These are phyloP conservation scores for Epinephelus cyanopodus DNA, from an alignment of 2,113 vertebrate genomes.

Conservation along the genomic window DNA sequence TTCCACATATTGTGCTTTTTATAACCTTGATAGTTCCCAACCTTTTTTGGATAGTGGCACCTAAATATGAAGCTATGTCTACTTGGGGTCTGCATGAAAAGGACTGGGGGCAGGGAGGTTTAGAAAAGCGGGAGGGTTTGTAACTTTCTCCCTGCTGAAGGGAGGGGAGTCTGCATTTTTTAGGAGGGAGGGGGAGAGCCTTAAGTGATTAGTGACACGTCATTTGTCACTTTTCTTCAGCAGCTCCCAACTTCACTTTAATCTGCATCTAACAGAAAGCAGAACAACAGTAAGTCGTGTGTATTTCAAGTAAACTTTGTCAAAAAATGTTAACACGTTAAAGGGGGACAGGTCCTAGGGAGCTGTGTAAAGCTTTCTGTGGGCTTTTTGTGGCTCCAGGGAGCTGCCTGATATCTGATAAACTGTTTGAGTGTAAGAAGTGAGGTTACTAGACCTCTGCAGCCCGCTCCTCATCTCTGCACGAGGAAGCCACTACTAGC, in stretches of 20 bases:
- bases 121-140: background rate
- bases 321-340: background rate
- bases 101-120: background rate
- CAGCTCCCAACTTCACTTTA: background rate
- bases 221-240: background rate
- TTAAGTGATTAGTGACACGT: background rate
- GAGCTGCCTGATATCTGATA: background rate
- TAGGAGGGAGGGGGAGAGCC: background rate
- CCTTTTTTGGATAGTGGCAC: background rate
- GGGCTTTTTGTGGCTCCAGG: too few relatives aligned
- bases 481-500: too few relatives aligned
- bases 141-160: background rate
- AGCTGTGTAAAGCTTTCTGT: too few relatives aligned
- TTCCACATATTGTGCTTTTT: background rate
- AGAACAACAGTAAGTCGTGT: background rate
- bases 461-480: too few relatives aligned
- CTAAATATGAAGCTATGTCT: background rate
- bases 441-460: too few relatives aligned
- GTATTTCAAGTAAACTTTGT: background rate
- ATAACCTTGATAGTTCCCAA: background rate
- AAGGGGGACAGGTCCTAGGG: background rate
- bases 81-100: background rate
- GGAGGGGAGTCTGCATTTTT: background rate
- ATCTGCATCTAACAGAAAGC: background rate
- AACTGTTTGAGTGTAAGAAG: background rate